A percentile compares a stretch with the other conserved stretches of the same genome.
phyloP scores from a whole-genome alignment of 2,113 vertebrate genomes.

The Agapornis roseicollis region DNA sequence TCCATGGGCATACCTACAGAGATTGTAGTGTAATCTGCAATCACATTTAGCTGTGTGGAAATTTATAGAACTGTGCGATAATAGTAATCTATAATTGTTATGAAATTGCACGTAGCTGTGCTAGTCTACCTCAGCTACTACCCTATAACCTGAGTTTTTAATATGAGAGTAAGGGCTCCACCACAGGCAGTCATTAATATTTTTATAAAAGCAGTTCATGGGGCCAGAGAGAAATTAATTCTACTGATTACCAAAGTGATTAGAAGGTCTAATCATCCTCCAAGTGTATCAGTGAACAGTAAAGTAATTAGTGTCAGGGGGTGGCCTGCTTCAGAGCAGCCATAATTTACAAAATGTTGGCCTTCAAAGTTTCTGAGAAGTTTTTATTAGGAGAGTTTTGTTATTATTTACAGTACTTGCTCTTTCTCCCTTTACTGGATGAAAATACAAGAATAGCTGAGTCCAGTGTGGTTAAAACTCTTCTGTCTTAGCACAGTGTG shows the following conservation, averaged over 20 bases:
- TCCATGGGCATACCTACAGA: neutral
- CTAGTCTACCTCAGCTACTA: neutral
- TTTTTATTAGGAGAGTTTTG: neutral
- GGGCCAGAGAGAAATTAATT: constrained; percentile 42
- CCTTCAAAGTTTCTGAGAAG: neutral
- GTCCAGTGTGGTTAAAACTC: neutral
- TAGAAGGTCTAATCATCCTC: constrained; percentile 34
- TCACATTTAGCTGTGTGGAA: neutral
- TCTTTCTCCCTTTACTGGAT: neutral
- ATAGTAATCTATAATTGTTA: neutral
- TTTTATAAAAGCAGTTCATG: constrained; percentile 33
- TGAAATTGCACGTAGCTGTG: neutral
- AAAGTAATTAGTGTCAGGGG: constrained; percentile 51
- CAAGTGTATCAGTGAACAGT: constrained; percentile 31
- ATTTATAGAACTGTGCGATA: neutral
- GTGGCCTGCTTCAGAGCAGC: constrained; percentile 6
- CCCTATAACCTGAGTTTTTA: neutral
- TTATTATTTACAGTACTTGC: neutral
- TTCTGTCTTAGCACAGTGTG: neutral
- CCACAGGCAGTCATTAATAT: constrained; percentile 27
- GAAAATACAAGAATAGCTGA: neutral
- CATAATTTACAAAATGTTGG: neutral
- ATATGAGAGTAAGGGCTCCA: neutral
- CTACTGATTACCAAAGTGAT: constrained; percentile 44
- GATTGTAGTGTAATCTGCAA: neutral